Evolutionary conservation across 2,888 invertebrate genomes (phyloP), one percentile per base, ranked within the genome.

Genomic region (Zygothrica quintamaculata): DNA sequence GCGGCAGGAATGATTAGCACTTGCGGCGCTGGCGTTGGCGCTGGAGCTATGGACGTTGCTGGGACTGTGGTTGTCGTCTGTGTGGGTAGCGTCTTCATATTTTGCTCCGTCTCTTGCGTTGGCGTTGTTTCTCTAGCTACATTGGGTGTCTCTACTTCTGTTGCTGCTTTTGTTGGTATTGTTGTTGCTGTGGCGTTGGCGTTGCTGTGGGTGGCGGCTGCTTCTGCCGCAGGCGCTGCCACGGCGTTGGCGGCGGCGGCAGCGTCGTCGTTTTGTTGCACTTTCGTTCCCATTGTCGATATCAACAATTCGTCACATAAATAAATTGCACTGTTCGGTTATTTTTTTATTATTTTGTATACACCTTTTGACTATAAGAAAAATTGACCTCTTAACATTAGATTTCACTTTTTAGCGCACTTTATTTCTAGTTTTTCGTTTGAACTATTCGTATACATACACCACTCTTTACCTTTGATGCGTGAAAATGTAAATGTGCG

Each of bases 231-330:
- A 77, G 76, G 58, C 66, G 65, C 60, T 44, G 68, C 61, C 15
- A 58, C 53, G 60, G 59, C 44, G 47, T 64, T 58, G 55, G 50
- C 70, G 57, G 56, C n/a, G n/a, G n/a, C 70, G 50, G 72, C 69
- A 71, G 72, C 73, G 87, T 82, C 72, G 88, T 88, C 90, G 84
- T 89, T 75, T 80, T 78, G 70, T 69, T 67, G 70, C 64, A 56
- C 68, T 81, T 68, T 66, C 82, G 62, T 65, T 76, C 77, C 74
- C 81, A 71, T 78, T 77, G 43, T 72, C 33, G n/a, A 40, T 59
- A 25, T 51, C 37, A 62, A 70, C 65, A 84, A 71, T 84, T 77
- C 60, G 86, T 86, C 79, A 80, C 80, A 80, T 80, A 80, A 76
- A 80, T 46, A 66, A 82, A 85, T 80, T 76, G 79, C 76, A 76